Conservation (phyloP, 2,113 vertebrate genomes). For the Lophura nycthemera region DNA sequence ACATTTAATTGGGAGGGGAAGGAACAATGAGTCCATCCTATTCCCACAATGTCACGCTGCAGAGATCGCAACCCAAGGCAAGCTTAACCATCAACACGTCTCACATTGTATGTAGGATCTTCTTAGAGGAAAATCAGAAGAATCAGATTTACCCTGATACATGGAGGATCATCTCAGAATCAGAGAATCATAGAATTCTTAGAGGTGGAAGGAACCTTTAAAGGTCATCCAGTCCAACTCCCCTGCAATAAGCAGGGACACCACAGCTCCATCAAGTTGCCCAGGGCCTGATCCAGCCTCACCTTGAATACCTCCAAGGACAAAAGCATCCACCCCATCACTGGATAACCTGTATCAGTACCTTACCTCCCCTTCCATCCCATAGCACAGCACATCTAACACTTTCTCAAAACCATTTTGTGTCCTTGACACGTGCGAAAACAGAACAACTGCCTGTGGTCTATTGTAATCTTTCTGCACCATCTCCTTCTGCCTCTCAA, state of each 20-base stretch:
- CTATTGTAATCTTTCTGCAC: neutral
- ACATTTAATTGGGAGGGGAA: neutral
- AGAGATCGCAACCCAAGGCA: neutral
- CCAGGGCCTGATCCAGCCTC: no score
- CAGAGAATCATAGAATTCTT: no score
- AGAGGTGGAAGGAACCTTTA: no score
- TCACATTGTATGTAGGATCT: fast-evolving
- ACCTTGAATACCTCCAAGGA: no score
- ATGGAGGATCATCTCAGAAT: neutral
- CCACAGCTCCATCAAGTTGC: no score
- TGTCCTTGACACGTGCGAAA: neutral
- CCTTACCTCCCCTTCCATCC: neutral
- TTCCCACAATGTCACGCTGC: fast-evolving
- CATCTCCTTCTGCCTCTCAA: neutral
- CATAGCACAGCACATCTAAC: neutral
- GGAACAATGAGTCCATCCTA: neutral
- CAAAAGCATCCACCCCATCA: no score
- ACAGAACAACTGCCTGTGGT: neutral
- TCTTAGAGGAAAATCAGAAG: neutral
- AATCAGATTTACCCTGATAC: neutral
- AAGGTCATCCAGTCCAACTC: no score
- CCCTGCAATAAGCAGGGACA: no score
- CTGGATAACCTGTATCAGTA: no score
- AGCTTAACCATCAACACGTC: fast-evolving
- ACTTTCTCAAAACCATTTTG: neutral